These are phyloP conservation scores for Pachypanchax playfairii DNA, from an alignment of 2,113 vertebrate genomes.

Conservation along the genomic window DNA sequence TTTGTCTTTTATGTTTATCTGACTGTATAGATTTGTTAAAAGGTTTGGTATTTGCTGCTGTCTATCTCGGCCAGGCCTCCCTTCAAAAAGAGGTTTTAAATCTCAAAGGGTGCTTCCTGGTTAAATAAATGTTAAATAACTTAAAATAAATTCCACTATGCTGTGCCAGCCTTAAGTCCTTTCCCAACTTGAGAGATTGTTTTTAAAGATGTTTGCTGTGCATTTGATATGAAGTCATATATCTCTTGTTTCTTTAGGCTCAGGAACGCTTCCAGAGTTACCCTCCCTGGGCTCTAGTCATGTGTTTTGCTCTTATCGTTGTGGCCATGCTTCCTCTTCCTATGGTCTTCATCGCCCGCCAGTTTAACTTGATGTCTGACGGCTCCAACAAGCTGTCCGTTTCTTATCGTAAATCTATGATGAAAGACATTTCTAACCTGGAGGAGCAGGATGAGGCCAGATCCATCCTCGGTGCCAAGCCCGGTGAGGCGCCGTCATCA, in stretches of 20 bases:
- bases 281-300: slow-evolving; percentile 90
- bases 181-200: too few relatives aligned
- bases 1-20: too few relatives aligned
- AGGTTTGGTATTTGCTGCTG: too few relatives aligned
- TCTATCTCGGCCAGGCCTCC: too few relatives aligned
- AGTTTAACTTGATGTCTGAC: slow-evolving; percentile 91
- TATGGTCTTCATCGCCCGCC: slow-evolving; percentile 88
- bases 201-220: too few relatives aligned
- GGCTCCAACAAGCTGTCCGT: slow-evolving; percentile 97
- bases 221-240: neutral
- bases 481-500: slow-evolving; percentile 84
- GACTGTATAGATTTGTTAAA: too few relatives aligned
- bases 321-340: slow-evolving; percentile 92
- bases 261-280: slow-evolving; percentile 91
- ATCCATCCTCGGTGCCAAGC: slow-evolving; percentile 91
- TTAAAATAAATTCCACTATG: too few relatives aligned
- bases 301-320: slow-evolving; percentile 89
- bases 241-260: slow-evolving; percentile 78
- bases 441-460: slow-evolving; percentile 93
- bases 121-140: too few relatives aligned
- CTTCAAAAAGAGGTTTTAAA: too few relatives aligned
- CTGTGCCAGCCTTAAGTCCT: too few relatives aligned
- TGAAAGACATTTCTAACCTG: slow-evolving; percentile 97
- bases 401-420: slow-evolving; percentile 96
- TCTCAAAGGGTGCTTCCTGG: too few relatives aligned